Base-by-base conservation (phyloP, 1,140 invertebrate species). In the Oncopodura yosiiana region DNA sequence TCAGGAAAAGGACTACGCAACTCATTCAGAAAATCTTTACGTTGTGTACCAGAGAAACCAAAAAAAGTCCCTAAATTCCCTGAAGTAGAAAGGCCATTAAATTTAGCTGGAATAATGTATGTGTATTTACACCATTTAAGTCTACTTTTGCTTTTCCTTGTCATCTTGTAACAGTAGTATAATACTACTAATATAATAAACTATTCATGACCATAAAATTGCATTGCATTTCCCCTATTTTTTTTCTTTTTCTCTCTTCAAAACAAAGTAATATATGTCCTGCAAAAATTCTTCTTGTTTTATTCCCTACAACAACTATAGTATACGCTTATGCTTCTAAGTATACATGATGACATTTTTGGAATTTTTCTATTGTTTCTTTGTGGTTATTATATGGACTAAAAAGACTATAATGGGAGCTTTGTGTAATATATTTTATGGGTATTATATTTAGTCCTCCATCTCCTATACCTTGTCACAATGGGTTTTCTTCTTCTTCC, bases 91-190 rank as follows among this genome's bases (percentile, higher is more conserved):
- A 87, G 92, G 69, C 90, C 90, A 3, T 75, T 97, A 52, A 92
- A 97, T 74, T 77, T 97, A 29, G 86, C 90, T 30, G 91, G 96
- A 69, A 95, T 96, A 72, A 89, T 96, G 85, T 92, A 76, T 81
- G 82, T 71, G n/a, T n/a, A n/a, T n/a, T n/a, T n/a, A n/a, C n/a
- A n/a, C n/a, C n/a, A 30, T 26, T 16, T n/a, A 26, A 23, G 19
- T 19, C 6, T 41, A n/a, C n/a, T n/a, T n/a, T n/a, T n/a, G n/a
- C n/a, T n/a, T n/a, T n/a, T n/a, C n/a, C n/a, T n/a, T n/a, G n/a
- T n/a, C n/a, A n/a, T n/a, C n/a, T n/a, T n/a, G n/a, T n/a, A n/a
- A n/a, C n/a, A n/a, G n/a, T n/a, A n/a, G n/a, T n/a, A n/a, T n/a
- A n/a, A n/a, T n/a, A n/a, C n/a, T n/a, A n/a, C n/a, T n/a, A n/a